phyloP scores from a whole-genome alignment of 2,113 vertebrate species.

The Tricholaema leucomelas region DNA sequence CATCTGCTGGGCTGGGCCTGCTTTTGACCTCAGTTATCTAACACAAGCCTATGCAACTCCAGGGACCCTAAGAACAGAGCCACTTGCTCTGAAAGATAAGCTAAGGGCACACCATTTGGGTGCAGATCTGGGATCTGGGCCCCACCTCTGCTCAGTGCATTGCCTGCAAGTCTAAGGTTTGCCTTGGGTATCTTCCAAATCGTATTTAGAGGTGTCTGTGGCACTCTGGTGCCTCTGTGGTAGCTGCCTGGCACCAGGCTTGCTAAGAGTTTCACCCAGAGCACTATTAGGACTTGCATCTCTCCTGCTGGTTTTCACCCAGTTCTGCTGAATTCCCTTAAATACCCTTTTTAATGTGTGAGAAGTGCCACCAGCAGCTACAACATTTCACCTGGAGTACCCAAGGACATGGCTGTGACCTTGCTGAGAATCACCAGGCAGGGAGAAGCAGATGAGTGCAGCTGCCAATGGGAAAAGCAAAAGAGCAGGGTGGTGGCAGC shows the following conservation, averaged over 20 bases:
- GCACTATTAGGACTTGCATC: neutral
- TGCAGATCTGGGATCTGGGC: neutral
- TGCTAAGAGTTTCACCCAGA: neutral
- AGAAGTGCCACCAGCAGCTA: neutral
- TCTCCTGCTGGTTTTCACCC: neutral
- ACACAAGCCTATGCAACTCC: neutral
- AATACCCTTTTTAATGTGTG: neutral
- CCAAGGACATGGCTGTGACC: accelerated
- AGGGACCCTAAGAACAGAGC: neutral
- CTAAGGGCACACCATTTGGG: neutral
- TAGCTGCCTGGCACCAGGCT: neutral
- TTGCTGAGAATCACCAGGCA: accelerated
- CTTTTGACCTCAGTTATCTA: neutral
- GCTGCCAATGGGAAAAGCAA: neutral
- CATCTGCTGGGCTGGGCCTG: neutral
- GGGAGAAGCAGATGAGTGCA: neutral
- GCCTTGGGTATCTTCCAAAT: neutral
- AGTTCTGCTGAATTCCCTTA: neutral
- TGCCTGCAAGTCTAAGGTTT: neutral
- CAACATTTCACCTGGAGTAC: neutral
- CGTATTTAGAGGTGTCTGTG: accelerated
- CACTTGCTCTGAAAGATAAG: neutral
- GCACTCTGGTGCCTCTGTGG: neutral
- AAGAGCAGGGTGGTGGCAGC: neutral
- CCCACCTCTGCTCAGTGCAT: neutral